Evolutionary conservation across 1,140 invertebrate genomes (phyloP), one percentile per base, ranked within the genome.

Genomic region (Drosophila nikananu): DNA sequence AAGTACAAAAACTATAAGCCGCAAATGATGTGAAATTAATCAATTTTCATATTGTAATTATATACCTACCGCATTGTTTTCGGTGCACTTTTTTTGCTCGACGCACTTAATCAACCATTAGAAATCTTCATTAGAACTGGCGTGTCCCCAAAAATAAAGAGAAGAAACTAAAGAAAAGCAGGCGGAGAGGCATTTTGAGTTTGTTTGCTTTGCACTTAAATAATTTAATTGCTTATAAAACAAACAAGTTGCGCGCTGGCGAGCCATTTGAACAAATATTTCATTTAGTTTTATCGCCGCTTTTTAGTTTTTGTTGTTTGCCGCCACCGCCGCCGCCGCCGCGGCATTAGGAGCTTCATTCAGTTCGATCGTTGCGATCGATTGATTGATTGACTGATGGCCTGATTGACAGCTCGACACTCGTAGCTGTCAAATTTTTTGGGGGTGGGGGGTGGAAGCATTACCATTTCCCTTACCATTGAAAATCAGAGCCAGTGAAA

Each of bases 381-480:
- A 25, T 57, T 55, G 52, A 55, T 54, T 54, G 82, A 78, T 78
- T 74, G 82, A 72, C 55, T 60, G 32, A 70, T 71, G 48, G 74
- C 70, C 70, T 89, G 89, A 91, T 91, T 91, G 90, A 91, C 90
- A 91, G 90, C 49, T 79, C 82, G 80, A 84, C 90, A 92, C 90
- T 92, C 79, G 71, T 80, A 77, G 65, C 90, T 92, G 90, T 92
- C 90, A 92, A 80, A 82, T 83, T 80, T 84, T 61, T 6, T 13
- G 10, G 4, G 65, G 19, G 27, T 1, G 0, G 1, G 27, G 27
- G 27, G 7, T 27, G n/a, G n/a, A n/a, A n/a, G n/a, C n/a, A n/a
- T n/a, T 23, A 10, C 8, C 37, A 62, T 51, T 23, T 25, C 23
- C 23, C 8, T 23, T 23, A 23, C n/a, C 41, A 9, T 13, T 25